Conservation (phyloP, 2,797 vertebrate species). For the Leptodactylus fallax region DNA sequence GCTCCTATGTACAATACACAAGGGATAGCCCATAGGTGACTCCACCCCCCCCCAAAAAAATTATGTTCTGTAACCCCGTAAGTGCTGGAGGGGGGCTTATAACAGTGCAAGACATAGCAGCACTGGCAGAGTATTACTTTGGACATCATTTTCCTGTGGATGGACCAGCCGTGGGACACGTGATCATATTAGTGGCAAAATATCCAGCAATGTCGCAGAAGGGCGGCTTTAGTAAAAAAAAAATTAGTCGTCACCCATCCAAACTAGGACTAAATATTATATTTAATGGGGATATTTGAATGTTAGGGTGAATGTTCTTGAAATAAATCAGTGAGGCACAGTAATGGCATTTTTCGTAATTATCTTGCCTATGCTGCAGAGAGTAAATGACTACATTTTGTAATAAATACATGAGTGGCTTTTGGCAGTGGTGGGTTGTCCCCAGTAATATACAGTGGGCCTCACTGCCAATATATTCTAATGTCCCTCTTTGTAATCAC, state of each 20-base stretch:
- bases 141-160: not conserved
- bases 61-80: slow-evolving; percentile 71
- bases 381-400: not conserved
- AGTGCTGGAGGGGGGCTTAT: slow-evolving; percentile 64
- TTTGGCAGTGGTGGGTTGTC: not conserved
- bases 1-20: slow-evolving; percentile 66
- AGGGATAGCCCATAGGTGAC: slow-evolving; percentile 46
- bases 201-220: not conserved
- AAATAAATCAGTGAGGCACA: not conserved
- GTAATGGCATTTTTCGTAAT: no score
- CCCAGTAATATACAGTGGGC: not conserved
- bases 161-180: not conserved
- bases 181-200: not conserved
- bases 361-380: not conserved
- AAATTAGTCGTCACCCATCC: no score
- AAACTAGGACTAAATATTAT: no score
- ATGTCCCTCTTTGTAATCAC: not conserved
- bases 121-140: slow-evolving; percentile 40
- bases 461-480: not conserved
- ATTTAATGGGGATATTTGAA: no score
- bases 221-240: not conserved
- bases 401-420: not conserved
- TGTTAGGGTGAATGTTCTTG: no score
- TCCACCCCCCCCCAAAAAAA: not conserved
- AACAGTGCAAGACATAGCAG: slow-evolving; percentile 54